Evolutionary conservation across 2,888 invertebrate genomes (phyloP).

Genomic region (Elysia crispata): DNA sequence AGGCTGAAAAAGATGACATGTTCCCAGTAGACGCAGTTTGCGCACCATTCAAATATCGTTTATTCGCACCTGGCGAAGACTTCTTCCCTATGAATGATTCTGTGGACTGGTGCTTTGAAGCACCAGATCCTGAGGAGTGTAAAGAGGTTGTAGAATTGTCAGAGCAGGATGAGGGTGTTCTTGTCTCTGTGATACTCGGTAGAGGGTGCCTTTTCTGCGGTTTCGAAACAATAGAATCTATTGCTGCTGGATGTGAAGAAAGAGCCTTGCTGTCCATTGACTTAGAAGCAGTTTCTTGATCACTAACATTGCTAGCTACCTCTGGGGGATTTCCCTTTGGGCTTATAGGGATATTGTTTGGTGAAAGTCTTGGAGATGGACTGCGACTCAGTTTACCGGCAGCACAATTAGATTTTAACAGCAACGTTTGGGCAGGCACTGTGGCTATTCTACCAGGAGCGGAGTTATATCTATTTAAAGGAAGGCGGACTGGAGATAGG

Average conservation of each 20-base stretch:
- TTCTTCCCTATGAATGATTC: constrained; percentile 12
- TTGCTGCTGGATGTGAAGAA: constrained; percentile 2
- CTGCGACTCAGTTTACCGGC: constrained; percentile 19
- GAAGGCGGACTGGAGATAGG: constrained; percentile 55
- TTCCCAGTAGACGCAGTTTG: no score
- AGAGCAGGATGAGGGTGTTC: constrained; percentile 58
- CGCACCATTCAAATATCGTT: no score
- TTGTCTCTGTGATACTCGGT: constrained; percentile 58
- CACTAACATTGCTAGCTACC: background rate
- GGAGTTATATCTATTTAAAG: constrained; percentile 65
- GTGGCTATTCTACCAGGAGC: constrained; percentile 70
- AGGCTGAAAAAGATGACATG: no score
- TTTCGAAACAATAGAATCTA: constrained; percentile 37
- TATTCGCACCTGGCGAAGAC: no score
- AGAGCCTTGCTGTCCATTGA: constrained; percentile 43
- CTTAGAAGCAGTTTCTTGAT: constrained; percentile 42
- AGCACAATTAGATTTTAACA: constrained; percentile 47
- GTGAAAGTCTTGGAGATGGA: constrained; percentile 47
- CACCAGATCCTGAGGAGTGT: constrained; percentile 48
- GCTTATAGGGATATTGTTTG: constrained; percentile 57
- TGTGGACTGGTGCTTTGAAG: constrained; percentile 40
- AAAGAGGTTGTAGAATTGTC: constrained; percentile 54
- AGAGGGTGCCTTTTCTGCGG: constrained; percentile 54
- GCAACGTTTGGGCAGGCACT: constrained; percentile 62
- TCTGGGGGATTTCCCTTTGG: constrained; percentile 45